phyloP scores from a whole-genome alignment of 1,140 invertebrate species.

The Cyclina sinensis region DNA sequence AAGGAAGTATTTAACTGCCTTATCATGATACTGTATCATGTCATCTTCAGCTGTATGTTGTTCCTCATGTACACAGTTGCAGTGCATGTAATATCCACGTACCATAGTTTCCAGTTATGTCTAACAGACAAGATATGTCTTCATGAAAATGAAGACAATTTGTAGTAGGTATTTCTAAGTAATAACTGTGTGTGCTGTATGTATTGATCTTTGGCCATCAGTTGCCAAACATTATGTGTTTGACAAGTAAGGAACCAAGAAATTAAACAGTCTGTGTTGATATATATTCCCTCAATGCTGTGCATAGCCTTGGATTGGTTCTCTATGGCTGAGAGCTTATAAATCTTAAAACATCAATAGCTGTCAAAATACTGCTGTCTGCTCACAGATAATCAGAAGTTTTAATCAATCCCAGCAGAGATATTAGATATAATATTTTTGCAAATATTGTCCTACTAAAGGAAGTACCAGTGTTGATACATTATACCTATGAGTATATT shows the following conservation, averaged over 20 bases:
- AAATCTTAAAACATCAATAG: slow-evolving; percentile 17
- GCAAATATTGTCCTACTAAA: too few relatives aligned
- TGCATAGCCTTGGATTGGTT: background rate
- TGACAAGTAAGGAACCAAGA: slow-evolving; percentile 5
- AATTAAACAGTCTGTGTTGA: background rate
- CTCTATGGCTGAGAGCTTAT: background rate
- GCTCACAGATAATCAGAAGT: background rate
- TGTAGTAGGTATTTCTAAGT: background rate
- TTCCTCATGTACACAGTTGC: too few relatives aligned
- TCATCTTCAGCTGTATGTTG: too few relatives aligned
- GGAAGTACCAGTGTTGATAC: too few relatives aligned
- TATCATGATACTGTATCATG: too few relatives aligned
- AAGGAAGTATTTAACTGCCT: too few relatives aligned
- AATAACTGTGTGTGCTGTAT: slow-evolving; percentile 10
- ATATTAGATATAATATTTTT: slow-evolving; percentile 8
- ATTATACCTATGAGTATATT: too few relatives aligned
- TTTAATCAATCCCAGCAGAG: slow-evolving; percentile 22
- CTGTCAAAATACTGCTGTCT: slow-evolving; percentile 31
- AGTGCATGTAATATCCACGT: too few relatives aligned
- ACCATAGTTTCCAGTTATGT: too few relatives aligned
- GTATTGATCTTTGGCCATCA: slow-evolving; percentile 29
- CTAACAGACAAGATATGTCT: too few relatives aligned
- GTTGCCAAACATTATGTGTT: slow-evolving; percentile 41
- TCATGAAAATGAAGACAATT: background rate
- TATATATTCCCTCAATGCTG: background rate